Evolutionary conservation across 2,888 invertebrate species (phyloP).

Genomic region (Aquatica leii): DNA sequence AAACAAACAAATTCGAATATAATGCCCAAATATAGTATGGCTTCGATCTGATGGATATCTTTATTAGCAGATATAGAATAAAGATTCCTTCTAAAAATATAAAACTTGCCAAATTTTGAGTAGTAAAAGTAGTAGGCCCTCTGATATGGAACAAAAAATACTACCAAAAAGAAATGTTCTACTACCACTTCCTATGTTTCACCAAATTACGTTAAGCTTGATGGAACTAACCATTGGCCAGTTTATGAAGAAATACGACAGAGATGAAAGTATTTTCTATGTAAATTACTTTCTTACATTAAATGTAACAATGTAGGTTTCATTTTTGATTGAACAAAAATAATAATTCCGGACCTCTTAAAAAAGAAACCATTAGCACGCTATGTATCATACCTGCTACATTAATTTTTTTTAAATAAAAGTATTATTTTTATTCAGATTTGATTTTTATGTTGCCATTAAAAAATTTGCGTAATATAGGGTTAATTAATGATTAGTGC

Average conservation of each 20-base stretch:
- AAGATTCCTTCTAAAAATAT: constrained; percentile 17
- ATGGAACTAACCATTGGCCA: neutral
- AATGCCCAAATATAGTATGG: constrained; percentile 24
- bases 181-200: neutral
- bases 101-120: constrained; percentile 41
- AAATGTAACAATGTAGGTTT: too few relatives aligned
- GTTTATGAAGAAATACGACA: neutral
- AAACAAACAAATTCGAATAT: constrained; percentile 18
- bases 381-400: too few relatives aligned
- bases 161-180: constrained; percentile 2
- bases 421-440: too few relatives aligned
- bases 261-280: neutral
- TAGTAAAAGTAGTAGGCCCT: constrained; percentile 12
- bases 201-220: neutral
- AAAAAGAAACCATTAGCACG: too few relatives aligned
- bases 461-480: too few relatives aligned
- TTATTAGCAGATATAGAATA: constrained; percentile 29
- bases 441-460: too few relatives aligned
- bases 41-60: neutral
- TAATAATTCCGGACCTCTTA: too few relatives aligned
- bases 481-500: too few relatives aligned
- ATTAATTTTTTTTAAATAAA: too few relatives aligned
- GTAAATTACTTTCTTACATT: too few relatives aligned
- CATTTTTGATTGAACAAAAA: too few relatives aligned
- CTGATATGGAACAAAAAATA: constrained; percentile 1